Percentiles rank a stretch among this genome's conserved stretches.
Evolutionary conservation across 2,113 vertebrate species (phyloP).

Genomic region (Erythrolamprus reginae): DNA sequence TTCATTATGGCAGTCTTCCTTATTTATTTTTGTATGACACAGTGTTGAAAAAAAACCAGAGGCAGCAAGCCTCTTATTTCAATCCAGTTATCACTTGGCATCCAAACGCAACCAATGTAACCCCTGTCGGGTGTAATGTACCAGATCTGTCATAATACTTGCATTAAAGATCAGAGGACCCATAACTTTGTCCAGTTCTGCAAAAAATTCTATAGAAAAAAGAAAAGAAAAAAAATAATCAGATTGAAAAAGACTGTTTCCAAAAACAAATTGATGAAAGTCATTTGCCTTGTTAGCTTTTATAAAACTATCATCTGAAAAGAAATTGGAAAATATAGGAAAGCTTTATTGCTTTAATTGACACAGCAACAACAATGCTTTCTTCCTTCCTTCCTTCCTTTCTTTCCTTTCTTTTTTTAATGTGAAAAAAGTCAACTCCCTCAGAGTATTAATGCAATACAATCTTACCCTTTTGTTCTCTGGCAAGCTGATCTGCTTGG

Average conservation of each 20-base stretch:
- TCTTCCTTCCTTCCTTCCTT: too few species aligned
- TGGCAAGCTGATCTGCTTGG: conserved; percentile 94
- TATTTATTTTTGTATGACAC: conserved; percentile 78
- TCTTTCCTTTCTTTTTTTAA: fast-evolving
- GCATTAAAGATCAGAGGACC: conserved; percentile 94
- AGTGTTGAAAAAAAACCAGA: conserved; percentile 82
- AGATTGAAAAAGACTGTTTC: conserved; percentile 27
- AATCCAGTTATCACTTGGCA: conserved; percentile 79
- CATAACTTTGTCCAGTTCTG: conserved; percentile 97
- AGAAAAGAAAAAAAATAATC: conserved; percentile 42
- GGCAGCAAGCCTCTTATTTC: conserved; percentile 66
- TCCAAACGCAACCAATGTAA: conserved; percentile 96
- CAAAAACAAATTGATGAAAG: fast-evolving
- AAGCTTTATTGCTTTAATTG: not conserved
- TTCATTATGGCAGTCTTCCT: conserved; percentile 80
- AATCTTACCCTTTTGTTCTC: conserved; percentile 89
- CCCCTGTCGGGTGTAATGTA: conserved; percentile 95
- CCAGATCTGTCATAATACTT: conserved; percentile 97
- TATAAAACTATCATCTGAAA: not conserved
- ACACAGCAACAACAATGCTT: not conserved
- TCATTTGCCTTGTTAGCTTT: not conserved
- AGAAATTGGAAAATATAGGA: not conserved
- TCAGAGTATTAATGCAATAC: not conserved
- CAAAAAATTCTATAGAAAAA: conserved; percentile 85
- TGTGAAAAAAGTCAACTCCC: not conserved